phyloP scores from a whole-genome alignment of 2,113 vertebrate species.

The Psephotus haematonotus region DNA sequence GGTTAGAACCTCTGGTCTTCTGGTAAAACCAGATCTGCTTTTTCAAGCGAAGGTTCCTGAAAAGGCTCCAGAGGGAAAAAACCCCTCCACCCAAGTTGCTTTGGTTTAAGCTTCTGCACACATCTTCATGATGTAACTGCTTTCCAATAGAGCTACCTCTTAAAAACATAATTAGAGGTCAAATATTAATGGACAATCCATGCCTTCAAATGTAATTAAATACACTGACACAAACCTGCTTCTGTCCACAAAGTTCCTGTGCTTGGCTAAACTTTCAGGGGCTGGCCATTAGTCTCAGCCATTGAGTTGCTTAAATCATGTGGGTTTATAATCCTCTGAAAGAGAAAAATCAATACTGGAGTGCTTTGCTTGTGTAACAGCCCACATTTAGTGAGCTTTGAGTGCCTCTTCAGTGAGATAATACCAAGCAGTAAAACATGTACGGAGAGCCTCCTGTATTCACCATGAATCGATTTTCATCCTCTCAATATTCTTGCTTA shows the following conservation, averaged over 20 bases:
- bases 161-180: constrained; percentile 38
- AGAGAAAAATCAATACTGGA: constrained; percentile 50
- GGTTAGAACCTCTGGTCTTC: neutral
- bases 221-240: neutral
- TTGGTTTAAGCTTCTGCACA: neutral
- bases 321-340: neutral
- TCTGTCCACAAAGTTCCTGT: neutral
- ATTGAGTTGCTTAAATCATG: neutral
- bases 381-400: neutral
- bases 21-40: neutral
- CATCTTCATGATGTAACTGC: neutral
- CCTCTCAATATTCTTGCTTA: constrained; percentile 21
- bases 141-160: constrained; percentile 4
- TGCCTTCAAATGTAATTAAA: constrained; percentile 34
- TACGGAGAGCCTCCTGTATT: neutral
- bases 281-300: neutral
- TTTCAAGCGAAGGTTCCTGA: neutral
- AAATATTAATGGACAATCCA: constrained; percentile 9
- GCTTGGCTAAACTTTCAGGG: constrained; percentile 5
- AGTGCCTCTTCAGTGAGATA: neutral
- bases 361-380: constrained; percentile 8
- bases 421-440: neutral
- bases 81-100: neutral
- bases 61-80: neutral
- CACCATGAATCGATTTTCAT: neutral